Evolutionary conservation across 2,888 invertebrate species (phyloP), one percentile per base, ranked within the genome.

Genomic region (Oxytorus armatus): DNA sequence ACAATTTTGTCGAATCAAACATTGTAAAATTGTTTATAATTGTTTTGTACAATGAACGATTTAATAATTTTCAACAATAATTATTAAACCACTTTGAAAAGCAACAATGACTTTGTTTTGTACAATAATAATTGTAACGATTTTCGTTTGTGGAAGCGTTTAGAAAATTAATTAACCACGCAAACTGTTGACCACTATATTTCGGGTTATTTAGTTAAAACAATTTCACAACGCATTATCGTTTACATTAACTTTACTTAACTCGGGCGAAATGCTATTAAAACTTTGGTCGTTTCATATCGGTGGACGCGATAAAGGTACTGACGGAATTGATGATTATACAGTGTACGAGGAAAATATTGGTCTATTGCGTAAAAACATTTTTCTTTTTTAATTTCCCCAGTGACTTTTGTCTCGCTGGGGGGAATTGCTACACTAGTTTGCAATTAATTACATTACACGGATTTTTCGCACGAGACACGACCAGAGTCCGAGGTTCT

Each of bases 401-500:
- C 10, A 33, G 11, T 33, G 36, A 23, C 42, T 63, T 53, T 29
- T 70, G 33, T 61, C 65, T 11, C 57, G 36, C 14, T 47, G n/a
- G 36, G 8, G 21, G 33, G 18, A 51, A 63, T 42, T 47, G 39
- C 29, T 39, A 7, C n/a, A 4, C 8, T 14, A 8, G 23, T 23
- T 55, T 7, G 33, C 44, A 65, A 74, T 65, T 63, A 65, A 65
- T 59, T 51, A 53, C 59, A 57, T 59, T 51, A 42, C 57, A 49
- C 23, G 66, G 63, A 59, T 63, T 68, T n/a, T 36, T 55, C 74
- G 36, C 76, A 74, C 55, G 76, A 66, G 55, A 66, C 61, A 73
- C 77, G 44, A 42, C 36, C n/a, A 21, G 21, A 21, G 51, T 44
- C 21, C 69, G 70, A 29, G 42, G 66, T 55, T 61, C 61, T 53